Percentiles rank a stretch among this genome's conserved stretches.
Evolutionary conservation across 2,113 vertebrate genomes (phyloP).

Genomic region (Thalassarche chlororhynchos): DNA sequence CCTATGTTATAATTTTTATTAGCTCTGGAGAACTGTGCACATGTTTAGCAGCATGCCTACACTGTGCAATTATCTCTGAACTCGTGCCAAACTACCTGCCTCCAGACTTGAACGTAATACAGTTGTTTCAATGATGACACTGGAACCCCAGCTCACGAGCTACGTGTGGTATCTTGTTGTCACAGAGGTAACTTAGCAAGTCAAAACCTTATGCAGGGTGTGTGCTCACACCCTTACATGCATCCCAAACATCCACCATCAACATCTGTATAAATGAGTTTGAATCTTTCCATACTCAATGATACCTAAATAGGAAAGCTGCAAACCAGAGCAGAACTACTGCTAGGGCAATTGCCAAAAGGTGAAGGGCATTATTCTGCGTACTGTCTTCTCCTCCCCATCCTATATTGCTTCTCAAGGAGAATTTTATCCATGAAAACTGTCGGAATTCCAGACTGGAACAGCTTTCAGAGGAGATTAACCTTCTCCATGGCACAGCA

Average conservation of each 20-base stretch:
- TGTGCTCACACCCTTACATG: background rate
- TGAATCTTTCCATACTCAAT: background rate
- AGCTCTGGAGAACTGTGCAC: background rate
- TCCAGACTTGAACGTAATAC: background rate
- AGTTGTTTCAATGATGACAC: background rate
- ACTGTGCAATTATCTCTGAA: background rate
- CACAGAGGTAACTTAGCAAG: background rate
- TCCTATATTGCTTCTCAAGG: background rate
- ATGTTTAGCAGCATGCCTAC: background rate
- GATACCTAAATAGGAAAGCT: background rate
- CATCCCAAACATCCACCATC: background rate
- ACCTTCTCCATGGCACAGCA: slow-evolving; percentile 50
- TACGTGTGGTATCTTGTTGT: rapidly evolving
- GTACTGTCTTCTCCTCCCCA: background rate
- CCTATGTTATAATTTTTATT: background rate
- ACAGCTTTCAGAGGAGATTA: slow-evolving; percentile 44
- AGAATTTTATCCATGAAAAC: slow-evolving; percentile 44
- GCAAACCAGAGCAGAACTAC: background rate
- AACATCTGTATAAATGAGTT: background rate
- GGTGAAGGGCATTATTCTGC: background rate
- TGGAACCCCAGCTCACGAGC: background rate
- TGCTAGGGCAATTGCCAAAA: background rate
- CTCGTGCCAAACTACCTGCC: background rate
- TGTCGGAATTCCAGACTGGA: slow-evolving; percentile 46
- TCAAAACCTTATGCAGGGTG: background rate